Evolutionary conservation across 1,140 invertebrate species (phyloP).

Genomic region (Eufriesea mexicana): DNA sequence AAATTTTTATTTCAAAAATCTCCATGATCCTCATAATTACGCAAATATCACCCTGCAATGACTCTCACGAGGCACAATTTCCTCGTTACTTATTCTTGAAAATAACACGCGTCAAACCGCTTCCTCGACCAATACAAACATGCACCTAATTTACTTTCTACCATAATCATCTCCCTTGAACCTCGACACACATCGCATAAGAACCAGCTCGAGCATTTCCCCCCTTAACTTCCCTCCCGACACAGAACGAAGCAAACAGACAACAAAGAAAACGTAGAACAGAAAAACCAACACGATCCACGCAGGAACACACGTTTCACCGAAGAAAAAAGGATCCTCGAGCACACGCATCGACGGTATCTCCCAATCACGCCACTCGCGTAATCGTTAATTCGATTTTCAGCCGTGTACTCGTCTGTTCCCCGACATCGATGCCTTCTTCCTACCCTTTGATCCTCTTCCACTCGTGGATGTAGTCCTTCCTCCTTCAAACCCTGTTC

Average conservation of each 20-base stretch:
- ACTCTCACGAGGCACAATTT: no score
- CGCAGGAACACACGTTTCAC: background rate
- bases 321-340: background rate
- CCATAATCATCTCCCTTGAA: no score
- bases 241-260: background rate
- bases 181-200: no score
- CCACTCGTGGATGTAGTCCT: background rate
- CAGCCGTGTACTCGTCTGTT: conserved; percentile 39
- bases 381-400: conserved; percentile 71
- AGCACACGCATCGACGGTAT: conserved; percentile 14
- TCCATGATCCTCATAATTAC: no score
- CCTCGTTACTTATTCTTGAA: no score
- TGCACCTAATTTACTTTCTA: no score
- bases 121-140: no score
- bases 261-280: no score
- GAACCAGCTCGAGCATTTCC: background rate
- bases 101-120: no score
- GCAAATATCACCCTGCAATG: no score
- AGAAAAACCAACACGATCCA: background rate
- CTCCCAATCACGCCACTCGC: conserved; percentile 43
- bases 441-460: conserved; percentile 7
- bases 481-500: background rate
- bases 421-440: conserved; percentile 34
- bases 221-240: no score
- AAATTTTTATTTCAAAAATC: no score